Percentiles rank a stretch among this genome's conserved stretches.
These are phyloP conservation scores for Schizotus pectinicornis DNA, from an alignment of 2,888 invertebrate species.

Conservation along the genomic window DNA sequence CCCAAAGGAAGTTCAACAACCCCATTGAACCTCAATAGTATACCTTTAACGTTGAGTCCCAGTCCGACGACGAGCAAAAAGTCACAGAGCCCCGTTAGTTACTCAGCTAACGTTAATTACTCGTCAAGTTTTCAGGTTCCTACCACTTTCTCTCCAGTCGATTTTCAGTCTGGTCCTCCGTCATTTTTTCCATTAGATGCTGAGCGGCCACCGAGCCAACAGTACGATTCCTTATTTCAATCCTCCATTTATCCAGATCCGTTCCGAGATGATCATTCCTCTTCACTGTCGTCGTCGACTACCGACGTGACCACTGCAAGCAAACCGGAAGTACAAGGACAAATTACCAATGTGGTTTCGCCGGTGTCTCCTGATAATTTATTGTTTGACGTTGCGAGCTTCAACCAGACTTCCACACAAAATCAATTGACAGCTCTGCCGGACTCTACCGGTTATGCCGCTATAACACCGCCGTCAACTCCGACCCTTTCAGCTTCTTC, in stretches of 20 bases:
- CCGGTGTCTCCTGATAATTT: slow-evolving; percentile 47
- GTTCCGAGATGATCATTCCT: slow-evolving; percentile 64
- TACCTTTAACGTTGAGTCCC: slow-evolving; percentile 63
- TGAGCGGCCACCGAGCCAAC: slow-evolving; percentile 47
- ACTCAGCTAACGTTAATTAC: slow-evolving; percentile 27
- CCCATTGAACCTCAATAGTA: slow-evolving; percentile 55
- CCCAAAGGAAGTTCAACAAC: slow-evolving; percentile 71
- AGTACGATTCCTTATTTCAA: slow-evolving; percentile 69
- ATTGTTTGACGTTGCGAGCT: slow-evolving; percentile 37
- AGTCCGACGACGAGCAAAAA: slow-evolving; percentile 61
- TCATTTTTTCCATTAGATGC: slow-evolving; percentile 38
- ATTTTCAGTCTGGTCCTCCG: slow-evolving; percentile 28
- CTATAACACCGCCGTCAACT: slow-evolving; percentile 53
- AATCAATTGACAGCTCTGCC: slow-evolving; percentile 42
- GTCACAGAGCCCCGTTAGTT: slow-evolving; percentile 53
- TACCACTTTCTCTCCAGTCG: slow-evolving; percentile 45
- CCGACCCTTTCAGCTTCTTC: slow-evolving; percentile 52
- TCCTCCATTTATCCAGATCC: slow-evolving; percentile 74
- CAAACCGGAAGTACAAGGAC: slow-evolving; percentile 26
- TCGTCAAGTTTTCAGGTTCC: slow-evolving; percentile 48
- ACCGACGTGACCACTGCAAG: slow-evolving; percentile 2
- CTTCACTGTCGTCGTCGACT: slow-evolving; percentile 20
- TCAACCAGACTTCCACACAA: slow-evolving; percentile 33
- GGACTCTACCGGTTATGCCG: slow-evolving; percentile 52
- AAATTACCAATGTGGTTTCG: slow-evolving; percentile 40